Conservation (phyloP, 2,888 invertebrate genomes). For the Pandemis cinnamomeana region DNA sequence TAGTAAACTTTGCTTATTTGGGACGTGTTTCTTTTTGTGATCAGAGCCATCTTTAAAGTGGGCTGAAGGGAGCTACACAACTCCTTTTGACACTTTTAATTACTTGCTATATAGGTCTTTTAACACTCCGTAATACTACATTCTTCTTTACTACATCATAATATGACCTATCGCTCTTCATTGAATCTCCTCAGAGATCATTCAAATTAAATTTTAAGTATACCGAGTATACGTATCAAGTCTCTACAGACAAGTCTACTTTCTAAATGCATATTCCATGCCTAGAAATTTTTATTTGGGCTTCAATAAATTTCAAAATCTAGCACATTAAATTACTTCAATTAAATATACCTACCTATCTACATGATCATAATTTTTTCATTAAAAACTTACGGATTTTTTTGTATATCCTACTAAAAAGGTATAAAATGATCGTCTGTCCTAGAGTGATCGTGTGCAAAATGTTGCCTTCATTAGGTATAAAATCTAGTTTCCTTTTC, state of each 20-base stretch:
- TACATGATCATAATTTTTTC: background rate
- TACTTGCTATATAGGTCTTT: background rate
- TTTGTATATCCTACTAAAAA: background rate
- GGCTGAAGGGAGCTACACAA: background rate
- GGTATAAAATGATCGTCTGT: background rate
- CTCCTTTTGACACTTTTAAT: background rate
- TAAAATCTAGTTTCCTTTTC: background rate
- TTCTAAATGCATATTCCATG: background rate
- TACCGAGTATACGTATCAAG: no score
- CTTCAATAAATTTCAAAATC: background rate
- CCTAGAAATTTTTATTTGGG: background rate
- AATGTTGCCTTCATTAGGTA: background rate
- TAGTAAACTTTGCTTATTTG: background rate
- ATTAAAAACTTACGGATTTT: background rate
- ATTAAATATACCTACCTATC: background rate
- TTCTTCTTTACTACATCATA: background rate
- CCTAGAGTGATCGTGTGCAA: background rate
- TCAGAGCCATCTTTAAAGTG: background rate
- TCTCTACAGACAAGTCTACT: background rate
- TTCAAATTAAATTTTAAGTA: no score
- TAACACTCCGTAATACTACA: background rate
- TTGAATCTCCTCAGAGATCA: background rate
- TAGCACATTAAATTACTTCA: background rate
- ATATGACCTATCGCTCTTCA: background rate
- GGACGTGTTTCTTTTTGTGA: background rate